Base-by-base conservation (phyloP, 2,888 invertebrate genomes). In the Amitus sp. region DNA sequence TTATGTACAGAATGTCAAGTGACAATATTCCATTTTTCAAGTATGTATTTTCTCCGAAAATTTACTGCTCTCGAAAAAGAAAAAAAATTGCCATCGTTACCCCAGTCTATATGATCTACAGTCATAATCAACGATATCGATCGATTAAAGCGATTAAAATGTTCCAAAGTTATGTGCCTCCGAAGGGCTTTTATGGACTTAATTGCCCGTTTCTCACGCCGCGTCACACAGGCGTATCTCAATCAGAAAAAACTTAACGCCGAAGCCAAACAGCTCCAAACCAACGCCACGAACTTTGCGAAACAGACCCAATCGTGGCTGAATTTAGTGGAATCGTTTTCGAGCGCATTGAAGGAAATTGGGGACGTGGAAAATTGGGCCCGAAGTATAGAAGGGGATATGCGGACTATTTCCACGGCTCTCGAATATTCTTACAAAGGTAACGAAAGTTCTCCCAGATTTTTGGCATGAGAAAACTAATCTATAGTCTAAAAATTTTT, bases 351-450 rank as follows among this genome's bases (percentile, higher is more conserved):
- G 1, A 94, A 98, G 87, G 98, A 99, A 85, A 89, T 99, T 51
- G 99, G 99, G 0, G 98, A 99, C 85, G 97, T 98, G 1, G 97
- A 98, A 80, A 98, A 97, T 81, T 99, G 98, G 98, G 95, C 98
- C 0, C 89, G 92, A 67, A 96, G 94, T 68, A 98, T 99, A 73
- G 98, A 99, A 83, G 90, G 90, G 61, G 99, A 99, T 80, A 95
- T 98, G 91, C 89, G 92, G 77, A 91, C 94, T 1, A 92, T 99
- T 66, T 92, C 94, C 5, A 92, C 91, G 69, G 95, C 97, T 15
- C 85, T 99, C 64, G 97, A 98, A 84, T 90, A 93, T 82, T 96
- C 96, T 7, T 97, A 98, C 80, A 94, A 94, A 86, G 91, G 82
- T 82, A 65, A n/a, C 6, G 10, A 1, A 7, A 10, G 12, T 5